Evolutionary conservation across 1,140 invertebrate genomes (phyloP), one percentile per base, ranked within the genome.

Genomic region (Laupala kohalensis): DNA sequence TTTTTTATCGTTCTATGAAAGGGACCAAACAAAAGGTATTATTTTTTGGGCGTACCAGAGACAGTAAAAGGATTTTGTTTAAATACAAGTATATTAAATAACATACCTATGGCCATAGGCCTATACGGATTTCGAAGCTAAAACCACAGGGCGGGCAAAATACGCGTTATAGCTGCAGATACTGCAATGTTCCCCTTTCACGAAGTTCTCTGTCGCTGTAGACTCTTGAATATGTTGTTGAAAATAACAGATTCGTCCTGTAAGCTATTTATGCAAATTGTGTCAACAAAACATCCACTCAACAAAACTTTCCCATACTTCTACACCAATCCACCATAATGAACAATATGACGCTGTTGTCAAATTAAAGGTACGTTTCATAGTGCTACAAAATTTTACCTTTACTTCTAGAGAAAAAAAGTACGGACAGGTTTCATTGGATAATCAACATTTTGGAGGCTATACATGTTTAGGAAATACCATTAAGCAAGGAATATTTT

Each of bases 281-380:
- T 25, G 9, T 62, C 6, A 37, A 23, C 25, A 63, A 70, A 27
- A 63, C 5, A 19, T 9, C 28, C 5, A 25, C 28, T 23, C 26
- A 70, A 62, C 24, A 26, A 13, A 24, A 70, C 23, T 25, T 70
- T 70, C 69, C 30, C 53, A 64, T 70, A 63, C 69, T 62, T 64
- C 53, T 30, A 63, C 69, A 70, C 63, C 62, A 28, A 25, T 25
- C 66, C 71, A 72, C 76, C 76, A 77, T 77, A 69, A 77, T 77
- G 77, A 76, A 77, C 77, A 76, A 78, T 78, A 78, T 78, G 77
- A 78, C 77, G 77, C 77, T 76, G 74, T 73, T 71, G 64, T 75
- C 75, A 74, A 74, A 73, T 68, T 62, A 74, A 73, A 63, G 65
- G 28, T 25, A 37, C 25, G 12, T 30, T 71, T 71, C 37, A 53